Evolutionary conservation across 2,113 vertebrate genomes (phyloP).

Genomic region (Melanerpes formicivorus): DNA sequence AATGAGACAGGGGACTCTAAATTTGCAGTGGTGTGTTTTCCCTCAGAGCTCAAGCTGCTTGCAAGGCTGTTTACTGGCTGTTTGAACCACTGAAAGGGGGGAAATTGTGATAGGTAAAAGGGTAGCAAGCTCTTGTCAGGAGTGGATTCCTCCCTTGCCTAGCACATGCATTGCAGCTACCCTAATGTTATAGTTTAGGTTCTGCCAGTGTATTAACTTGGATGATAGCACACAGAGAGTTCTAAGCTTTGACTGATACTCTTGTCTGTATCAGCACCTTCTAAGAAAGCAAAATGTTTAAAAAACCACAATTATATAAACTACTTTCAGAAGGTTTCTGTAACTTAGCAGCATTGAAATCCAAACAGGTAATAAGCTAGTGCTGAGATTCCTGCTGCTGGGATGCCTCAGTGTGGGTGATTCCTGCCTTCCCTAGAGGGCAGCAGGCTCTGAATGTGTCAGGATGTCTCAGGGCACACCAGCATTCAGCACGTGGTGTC

Average conservation of each 20-base stretch:
- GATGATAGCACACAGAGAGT: not conserved
- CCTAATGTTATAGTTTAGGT: not conserved
- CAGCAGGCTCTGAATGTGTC: rapidly evolving
- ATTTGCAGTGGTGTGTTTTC: not conserved
- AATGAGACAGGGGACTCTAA: not conserved
- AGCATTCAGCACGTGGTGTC: rapidly evolving
- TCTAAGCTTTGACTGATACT: not conserved
- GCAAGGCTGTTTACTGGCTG: not conserved
- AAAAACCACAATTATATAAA: not conserved
- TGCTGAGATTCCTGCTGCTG: not conserved
- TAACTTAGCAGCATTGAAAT: not conserved
- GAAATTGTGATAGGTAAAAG: rapidly evolving
- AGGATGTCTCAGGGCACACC: not conserved
- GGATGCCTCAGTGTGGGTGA: not conserved
- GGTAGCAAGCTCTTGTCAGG: not conserved
- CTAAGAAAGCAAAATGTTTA: too few species aligned
- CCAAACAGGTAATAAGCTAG: not conserved
- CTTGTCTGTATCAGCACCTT: too few species aligned
- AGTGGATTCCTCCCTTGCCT: not conserved
- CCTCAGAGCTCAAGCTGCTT: not conserved
- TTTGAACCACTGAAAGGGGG: not conserved
- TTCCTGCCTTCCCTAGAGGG: not conserved
- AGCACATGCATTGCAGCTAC: rapidly evolving
- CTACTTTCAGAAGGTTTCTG: not conserved
- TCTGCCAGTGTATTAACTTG: rapidly evolving